These are phyloP conservation scores for Celastrina argiolus DNA, from an alignment of 2,888 invertebrate genomes.

Conservation along the genomic window DNA sequence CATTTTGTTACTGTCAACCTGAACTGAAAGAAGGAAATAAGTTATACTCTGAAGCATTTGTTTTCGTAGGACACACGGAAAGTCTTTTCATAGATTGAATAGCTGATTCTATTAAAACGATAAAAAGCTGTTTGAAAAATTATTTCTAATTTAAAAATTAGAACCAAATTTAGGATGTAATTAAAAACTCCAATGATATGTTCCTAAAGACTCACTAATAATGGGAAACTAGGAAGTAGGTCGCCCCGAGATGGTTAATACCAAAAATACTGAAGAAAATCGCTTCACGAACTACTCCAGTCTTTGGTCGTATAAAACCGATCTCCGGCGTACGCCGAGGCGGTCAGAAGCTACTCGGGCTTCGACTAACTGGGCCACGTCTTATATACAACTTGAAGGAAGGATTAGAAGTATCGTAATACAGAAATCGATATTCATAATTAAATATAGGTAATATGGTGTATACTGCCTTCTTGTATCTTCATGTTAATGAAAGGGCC, in stretches of 20 bases:
- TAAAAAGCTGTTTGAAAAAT: not conserved
- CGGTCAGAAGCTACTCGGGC: conserved; percentile 68
- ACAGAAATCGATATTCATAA: conserved; percentile 71
- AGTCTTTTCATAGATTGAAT: not conserved
- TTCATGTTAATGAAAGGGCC: conserved; percentile 33
- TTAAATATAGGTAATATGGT: conserved; percentile 68
- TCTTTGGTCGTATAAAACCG: conserved; percentile 66
- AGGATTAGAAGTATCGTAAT: conserved; percentile 59
- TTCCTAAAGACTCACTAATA: conserved; percentile 42
- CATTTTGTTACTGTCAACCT: conserved; percentile 46
- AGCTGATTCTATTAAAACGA: not conserved
- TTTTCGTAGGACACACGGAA: not conserved
- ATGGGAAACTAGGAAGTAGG: conserved; percentile 43
- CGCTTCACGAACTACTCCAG: conserved; percentile 77
- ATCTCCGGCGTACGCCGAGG: conserved; percentile 62
- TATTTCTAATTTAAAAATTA: not conserved
- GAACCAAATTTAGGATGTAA: not conserved
- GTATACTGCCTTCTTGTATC: conserved; percentile 50
- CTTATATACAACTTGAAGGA: conserved; percentile 56
- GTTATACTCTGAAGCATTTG: not conserved
- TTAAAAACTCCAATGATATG: conserved; percentile 25
- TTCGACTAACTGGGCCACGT: conserved; percentile 35
- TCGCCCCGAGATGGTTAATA: conserved; percentile 65
- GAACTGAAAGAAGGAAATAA: conserved; percentile 23
- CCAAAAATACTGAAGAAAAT: conserved; percentile 77